A percentile compares a stretch with the other conserved stretches of the same genome.
phyloP scores from a whole-genome alignment of 2,113 vertebrate species.

The Chinchilla lanigera region DNA sequence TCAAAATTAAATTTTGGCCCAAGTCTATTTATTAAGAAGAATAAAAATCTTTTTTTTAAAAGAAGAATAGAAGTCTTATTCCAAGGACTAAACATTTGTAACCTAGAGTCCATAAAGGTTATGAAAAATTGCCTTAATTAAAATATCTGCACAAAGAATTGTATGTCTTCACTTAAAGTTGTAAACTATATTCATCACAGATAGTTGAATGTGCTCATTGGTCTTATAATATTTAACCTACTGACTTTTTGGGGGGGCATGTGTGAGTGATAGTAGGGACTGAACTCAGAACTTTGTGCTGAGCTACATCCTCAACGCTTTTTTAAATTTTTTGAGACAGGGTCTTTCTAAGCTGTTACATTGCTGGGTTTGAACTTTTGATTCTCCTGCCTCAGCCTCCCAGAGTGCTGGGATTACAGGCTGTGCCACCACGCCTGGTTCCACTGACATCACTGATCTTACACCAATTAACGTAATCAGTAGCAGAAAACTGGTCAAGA shows the following conservation, averaged over 20 bases:
- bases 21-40: conserved; percentile 47
- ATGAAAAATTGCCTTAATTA: conserved; percentile 54
- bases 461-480: conserved; percentile 27
- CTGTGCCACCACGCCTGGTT: neutral
- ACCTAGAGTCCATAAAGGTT: neutral
- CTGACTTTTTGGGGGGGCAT: neutral
- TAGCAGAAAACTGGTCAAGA: conserved; percentile 13
- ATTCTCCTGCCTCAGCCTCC: neutral
- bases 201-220: neutral
- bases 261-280: neutral
- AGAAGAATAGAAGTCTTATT: neutral
- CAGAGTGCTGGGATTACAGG: neutral
- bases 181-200: conserved; percentile 32
- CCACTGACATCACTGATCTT: neutral
- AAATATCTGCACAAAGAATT: conserved; percentile 46
- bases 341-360: neutral
- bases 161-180: neutral
- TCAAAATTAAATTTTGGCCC: conserved; percentile 47
- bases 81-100: conserved; percentile 8
- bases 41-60: conserved; percentile 26
- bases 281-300: neutral
- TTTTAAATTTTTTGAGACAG: neutral
- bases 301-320: neutral
- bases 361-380: neutral
- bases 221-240: conserved; percentile 43